Evolutionary conservation across 1,140 invertebrate genomes (phyloP).

Genomic region (Pogonognathellus flavescens): DNA sequence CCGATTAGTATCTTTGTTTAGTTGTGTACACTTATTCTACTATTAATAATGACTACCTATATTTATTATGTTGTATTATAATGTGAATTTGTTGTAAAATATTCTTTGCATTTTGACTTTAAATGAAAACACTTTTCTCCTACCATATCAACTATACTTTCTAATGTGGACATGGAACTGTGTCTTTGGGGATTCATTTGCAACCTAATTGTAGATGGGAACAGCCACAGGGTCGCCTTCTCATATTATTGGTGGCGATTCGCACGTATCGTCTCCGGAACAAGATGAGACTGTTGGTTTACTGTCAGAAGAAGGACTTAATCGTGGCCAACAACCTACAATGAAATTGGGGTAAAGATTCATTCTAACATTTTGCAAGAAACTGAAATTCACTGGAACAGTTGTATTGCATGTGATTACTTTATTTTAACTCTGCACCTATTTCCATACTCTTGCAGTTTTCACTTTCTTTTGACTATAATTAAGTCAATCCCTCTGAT

Average conservation of each 20-base stretch:
- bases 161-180: constrained; percentile 14
- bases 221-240: constrained; percentile 35
- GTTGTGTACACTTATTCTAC: neutral
- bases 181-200: constrained; percentile 21
- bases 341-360: constrained; percentile 72
- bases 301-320: constrained; percentile 72
- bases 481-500: neutral
- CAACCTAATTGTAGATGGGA: constrained; percentile 40
- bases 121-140: constrained; percentile 5
- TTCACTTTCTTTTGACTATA: constrained; percentile 17
- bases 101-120: constrained; percentile 13
- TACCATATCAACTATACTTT: neutral
- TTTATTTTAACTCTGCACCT: too few species aligned
- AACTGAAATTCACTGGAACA: constrained; percentile 2
- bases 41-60: too few species aligned
- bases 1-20: neutral
- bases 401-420: constrained; percentile 8
- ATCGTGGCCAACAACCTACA: constrained; percentile 69
- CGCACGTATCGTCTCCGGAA: constrained; percentile 66
- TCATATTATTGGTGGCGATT: constrained; percentile 39
- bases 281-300: constrained; percentile 72
- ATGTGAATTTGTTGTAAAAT: neutral
- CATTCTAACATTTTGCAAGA: neutral
- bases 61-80: neutral
- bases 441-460: neutral